Base-by-base conservation (phyloP, 1,140 invertebrate species). In the Pomacea maculata region DNA sequence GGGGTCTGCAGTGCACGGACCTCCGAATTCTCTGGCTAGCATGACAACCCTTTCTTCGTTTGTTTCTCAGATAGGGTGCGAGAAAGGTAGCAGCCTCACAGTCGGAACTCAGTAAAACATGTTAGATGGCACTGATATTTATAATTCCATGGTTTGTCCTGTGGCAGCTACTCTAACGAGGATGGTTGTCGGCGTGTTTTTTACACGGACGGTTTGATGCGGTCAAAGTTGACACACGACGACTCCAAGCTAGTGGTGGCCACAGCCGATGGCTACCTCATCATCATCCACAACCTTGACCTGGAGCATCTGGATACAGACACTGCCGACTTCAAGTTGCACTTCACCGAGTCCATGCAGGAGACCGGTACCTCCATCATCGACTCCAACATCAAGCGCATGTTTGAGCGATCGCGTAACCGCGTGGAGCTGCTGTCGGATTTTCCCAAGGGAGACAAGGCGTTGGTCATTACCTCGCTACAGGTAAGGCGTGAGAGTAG, bases 301-400 rank as follows among this genome's bases (percentile, higher is more conserved):
- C 92, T 98, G 78, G 93, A 93, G 52, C 95, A 94, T 14, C 92
- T 98, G 79, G 93, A 94, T 34, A 93, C 95, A 82, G 96, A 98
- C 90, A 93, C 98, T 74, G 93, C 94, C 84, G 95, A 95, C 73
- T 98, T 98, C 92, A 95, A 96, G 95, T 96, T 96, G 61, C 96
- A 96, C 89, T 94, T 97, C 90, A 97, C 97, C 89, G 92, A 96
- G 82, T 91, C 97, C 79, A 97, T 97, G 96, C 96, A 97, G 90
- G 85, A 96, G 11, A 78, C n/a, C 21, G 73, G 54, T 45, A 67
- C 75, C 11, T 79, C 78, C 5, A 57, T 82, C 14, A 75, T 81
- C 12, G 78, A 79, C 7, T 17, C 84, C 1, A 75, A 80, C 67
- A 87, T 85, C 76, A 87, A 88, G 45, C 80, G 85, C 61, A 78